phyloP scores from a whole-genome alignment of 2,888 invertebrate species.

The Zootermopsis nevadensis region DNA sequence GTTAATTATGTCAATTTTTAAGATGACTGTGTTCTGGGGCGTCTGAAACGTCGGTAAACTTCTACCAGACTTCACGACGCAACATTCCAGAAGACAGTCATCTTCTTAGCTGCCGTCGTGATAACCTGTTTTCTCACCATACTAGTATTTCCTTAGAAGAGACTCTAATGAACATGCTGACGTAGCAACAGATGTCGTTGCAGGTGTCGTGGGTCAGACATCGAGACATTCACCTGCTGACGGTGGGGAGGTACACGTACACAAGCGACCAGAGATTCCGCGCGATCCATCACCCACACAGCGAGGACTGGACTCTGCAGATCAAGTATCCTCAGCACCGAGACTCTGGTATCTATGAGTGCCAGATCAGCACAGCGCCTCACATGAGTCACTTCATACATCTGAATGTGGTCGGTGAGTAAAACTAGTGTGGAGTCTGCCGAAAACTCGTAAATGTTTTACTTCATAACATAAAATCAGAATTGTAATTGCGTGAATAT shows the following conservation, averaged over 20 bases:
- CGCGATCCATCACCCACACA: conserved; percentile 80
- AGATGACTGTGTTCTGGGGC: no score
- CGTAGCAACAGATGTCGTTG: conserved; percentile 58
- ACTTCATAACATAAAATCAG: no score
- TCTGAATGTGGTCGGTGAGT: conserved; percentile 91
- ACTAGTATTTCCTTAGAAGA: no score
- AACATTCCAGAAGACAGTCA: no score
- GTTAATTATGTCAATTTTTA: no score
- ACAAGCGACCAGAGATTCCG: conserved; percentile 92
- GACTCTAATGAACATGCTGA: conserved; percentile 38
- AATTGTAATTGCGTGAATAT: no score
- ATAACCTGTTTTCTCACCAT: no score
- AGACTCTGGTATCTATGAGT: conserved; percentile 92
- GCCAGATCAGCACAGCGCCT: conserved; percentile 93
- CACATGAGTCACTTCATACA: conserved; percentile 93
- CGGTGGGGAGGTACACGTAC: conserved; percentile 90
- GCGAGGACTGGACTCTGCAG: conserved; percentile 91
- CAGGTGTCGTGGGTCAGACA: conserved; percentile 95
- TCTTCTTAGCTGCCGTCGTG: no score
- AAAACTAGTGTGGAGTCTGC: no score
- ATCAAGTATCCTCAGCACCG: conserved; percentile 93
- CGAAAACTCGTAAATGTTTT: no score
- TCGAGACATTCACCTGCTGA: conserved; percentile 88
- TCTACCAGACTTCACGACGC: no score
- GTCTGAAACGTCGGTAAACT: no score